Evolutionary conservation across 1,140 invertebrate species (phyloP), one percentile per base, ranked within the genome.

Genomic region (Penaeus japonicus): DNA sequence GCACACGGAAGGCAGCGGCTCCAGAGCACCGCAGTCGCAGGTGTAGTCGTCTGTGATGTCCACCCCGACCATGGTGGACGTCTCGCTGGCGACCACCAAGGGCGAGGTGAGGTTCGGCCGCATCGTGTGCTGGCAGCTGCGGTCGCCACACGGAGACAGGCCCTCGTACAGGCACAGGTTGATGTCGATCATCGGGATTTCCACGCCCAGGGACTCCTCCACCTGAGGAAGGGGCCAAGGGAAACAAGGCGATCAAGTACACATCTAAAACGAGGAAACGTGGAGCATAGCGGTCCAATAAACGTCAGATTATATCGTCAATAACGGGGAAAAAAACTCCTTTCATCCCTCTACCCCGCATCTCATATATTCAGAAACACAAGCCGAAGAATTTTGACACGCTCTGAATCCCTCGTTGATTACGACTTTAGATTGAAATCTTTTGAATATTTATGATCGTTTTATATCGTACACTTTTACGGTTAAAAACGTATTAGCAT

Each of bases 151-250:
- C 4, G 84, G 87, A 22, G 85, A 87, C n/a, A 97, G 96, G 92
- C 98, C 97, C 93, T 98, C 97, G 92, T 98, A 97, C 47, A 98
- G 93, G 92, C 98, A 99, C 93, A 99, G 97, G 91, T 99, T 98
- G 90, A 99, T 99, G 85, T 97, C 97, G 5, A 99, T 97, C 97
- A 99, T 98, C 2, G 97, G 97, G 55, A 99, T 98, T 91, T 98
- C 97, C 75, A 99, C 97, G 32, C 97, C 97, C 17, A 99, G 96
- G 89, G 96, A 96, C 90, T 95, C 95, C 93, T 98, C 97, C 92
- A 99, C 98, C 95, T 96, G 90, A 32, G 39, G 62, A 15, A 22
- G 4, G 53, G 18, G n/a, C n/a, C 47, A 15, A 24, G 15, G 17
- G 18, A 22, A 4, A 70, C 0, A 79, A 32, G 78, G 0, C 24